Conservation (phyloP, 1,140 invertebrate species). For the Odontomachus brunneus region DNA sequence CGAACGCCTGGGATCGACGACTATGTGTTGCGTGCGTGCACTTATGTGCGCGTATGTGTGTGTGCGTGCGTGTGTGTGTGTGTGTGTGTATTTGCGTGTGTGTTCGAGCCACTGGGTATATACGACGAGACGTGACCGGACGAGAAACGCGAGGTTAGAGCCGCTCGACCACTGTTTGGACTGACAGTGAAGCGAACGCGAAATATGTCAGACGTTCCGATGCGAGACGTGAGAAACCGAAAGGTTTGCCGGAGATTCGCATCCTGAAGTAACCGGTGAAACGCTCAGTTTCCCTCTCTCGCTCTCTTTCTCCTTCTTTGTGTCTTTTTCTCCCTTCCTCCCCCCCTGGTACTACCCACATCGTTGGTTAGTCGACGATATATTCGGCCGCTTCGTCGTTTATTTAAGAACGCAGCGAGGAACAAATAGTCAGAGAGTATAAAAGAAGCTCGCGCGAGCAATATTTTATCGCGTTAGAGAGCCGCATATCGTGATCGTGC, state of each 20-base stretch:
- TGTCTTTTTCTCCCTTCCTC: too few species aligned
- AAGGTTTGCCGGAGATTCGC: constrained; percentile 52
- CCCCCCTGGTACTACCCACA: too few species aligned
- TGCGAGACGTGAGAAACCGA: constrained; percentile 59
- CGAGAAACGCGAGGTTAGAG: constrained; percentile 49
- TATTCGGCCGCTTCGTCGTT: constrained; percentile 15
- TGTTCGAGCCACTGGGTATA: constrained; percentile 38
- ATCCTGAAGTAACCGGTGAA: constrained; percentile 44
- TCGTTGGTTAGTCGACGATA: constrained; percentile 22
- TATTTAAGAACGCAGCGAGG: constrained; percentile 12
- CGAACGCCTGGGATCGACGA: not conserved
- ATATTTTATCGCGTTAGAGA: constrained; percentile 34
- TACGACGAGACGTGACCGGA: constrained; percentile 47
- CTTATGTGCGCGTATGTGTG: not conserved
- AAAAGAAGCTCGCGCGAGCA: constrained; percentile 6
- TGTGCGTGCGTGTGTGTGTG: not conserved
- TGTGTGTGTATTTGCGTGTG: not conserved
- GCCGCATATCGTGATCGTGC: not conserved
- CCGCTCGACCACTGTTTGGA: constrained; percentile 56
- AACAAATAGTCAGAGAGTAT: not conserved
- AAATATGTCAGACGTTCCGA: constrained; percentile 59
- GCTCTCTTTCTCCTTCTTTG: too few species aligned
- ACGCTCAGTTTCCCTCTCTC: not conserved
- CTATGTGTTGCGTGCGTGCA: too few species aligned
- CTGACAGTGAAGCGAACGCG: constrained; percentile 58